Evolutionary conservation across 2,888 invertebrate genomes (phyloP).

Genomic region (Harpalus rufipes): DNA sequence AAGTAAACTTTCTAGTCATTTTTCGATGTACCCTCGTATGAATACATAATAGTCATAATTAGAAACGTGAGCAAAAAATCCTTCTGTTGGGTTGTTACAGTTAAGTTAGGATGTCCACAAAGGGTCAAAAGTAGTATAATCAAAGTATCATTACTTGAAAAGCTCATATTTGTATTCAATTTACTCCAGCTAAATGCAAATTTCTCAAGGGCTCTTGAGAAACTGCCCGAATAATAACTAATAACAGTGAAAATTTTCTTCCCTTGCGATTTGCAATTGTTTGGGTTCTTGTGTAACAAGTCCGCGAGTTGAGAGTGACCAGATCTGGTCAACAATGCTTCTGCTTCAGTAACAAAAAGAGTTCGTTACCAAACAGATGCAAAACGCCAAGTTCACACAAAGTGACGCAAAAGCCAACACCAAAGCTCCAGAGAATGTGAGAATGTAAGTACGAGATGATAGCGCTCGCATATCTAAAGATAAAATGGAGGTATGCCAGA

Average conservation of each 20-base stretch:
- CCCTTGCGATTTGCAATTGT: slow-evolving; percentile 50
- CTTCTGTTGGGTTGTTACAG: background rate
- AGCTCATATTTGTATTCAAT: slow-evolving; percentile 31
- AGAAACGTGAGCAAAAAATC: background rate
- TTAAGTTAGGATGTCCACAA: background rate
- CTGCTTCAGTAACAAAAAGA: slow-evolving; percentile 40
- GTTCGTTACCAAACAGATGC: slow-evolving; percentile 50
- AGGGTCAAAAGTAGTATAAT: slow-evolving; percentile 35
- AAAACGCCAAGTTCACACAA: slow-evolving; percentile 15
- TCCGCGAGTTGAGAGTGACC: slow-evolving; percentile 24
- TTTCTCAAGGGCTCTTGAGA: slow-evolving; percentile 40
- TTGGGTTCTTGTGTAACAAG: slow-evolving; percentile 31
- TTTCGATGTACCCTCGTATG: background rate
- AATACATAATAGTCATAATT: slow-evolving; percentile 4
- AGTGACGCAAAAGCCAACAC: background rate
- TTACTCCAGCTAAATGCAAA: slow-evolving; percentile 46
- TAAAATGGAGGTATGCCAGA: slow-evolving; percentile 17
- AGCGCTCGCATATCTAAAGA: slow-evolving; percentile 21
- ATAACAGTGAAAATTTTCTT: slow-evolving; percentile 43
- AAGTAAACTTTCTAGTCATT: background rate
- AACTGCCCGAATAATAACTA: slow-evolving; percentile 46
- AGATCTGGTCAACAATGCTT: slow-evolving; percentile 47
- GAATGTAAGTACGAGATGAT: slow-evolving; percentile 13
- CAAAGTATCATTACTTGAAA: slow-evolving; percentile 42
- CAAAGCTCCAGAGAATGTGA: slow-evolving; percentile 34